A percentile compares a stretch with the other conserved stretches of the same genome.
These are phyloP conservation scores for Nasalis larvatus DNA, from an alignment of 2,113 vertebrate genomes.

Conservation along the genomic window DNA sequence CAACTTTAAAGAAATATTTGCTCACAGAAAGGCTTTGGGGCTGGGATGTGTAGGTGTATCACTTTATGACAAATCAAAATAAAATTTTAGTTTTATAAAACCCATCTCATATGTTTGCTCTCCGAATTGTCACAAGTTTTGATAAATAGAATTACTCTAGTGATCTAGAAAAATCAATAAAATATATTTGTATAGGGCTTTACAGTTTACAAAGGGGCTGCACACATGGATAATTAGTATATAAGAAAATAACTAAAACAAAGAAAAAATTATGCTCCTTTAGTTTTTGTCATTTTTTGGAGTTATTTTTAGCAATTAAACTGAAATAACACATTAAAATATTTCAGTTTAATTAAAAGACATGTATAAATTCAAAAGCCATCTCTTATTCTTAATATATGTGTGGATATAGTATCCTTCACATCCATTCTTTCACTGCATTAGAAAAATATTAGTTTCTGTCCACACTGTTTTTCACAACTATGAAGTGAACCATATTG, in stretches of 20 bases:
- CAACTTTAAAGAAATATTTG: not conserved
- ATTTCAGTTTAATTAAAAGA: not conserved
- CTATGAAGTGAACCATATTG: not conserved
- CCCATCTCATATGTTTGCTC: conserved; percentile 43
- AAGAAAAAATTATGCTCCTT: not conserved
- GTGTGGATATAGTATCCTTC: not conserved
- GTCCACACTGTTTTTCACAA: not conserved
- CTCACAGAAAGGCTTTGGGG: conserved; percentile 34
- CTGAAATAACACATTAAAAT: not conserved
- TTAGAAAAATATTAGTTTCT: not conserved
- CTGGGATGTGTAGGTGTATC: conserved; percentile 56
- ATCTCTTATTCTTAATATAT: not conserved
- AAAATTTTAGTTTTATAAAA: conserved; percentile 62
- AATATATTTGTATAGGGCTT: not conserved
- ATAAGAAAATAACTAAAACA: not conserved
- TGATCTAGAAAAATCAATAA: not conserved
- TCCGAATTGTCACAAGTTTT: conserved; percentile 50
- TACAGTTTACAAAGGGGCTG: not conserved
- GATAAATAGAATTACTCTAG: conserved; percentile 8
- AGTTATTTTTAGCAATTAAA: conserved; percentile 18
- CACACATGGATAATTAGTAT: not conserved
- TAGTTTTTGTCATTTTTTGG: not conserved
- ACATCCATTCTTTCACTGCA: not conserved
- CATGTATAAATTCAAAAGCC: not conserved
- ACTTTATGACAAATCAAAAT: conserved; percentile 65